Evolutionary conservation across 1,140 invertebrate species (phyloP), one percentile per base, ranked within the genome.

Genomic region (Mya arenaria): DNA sequence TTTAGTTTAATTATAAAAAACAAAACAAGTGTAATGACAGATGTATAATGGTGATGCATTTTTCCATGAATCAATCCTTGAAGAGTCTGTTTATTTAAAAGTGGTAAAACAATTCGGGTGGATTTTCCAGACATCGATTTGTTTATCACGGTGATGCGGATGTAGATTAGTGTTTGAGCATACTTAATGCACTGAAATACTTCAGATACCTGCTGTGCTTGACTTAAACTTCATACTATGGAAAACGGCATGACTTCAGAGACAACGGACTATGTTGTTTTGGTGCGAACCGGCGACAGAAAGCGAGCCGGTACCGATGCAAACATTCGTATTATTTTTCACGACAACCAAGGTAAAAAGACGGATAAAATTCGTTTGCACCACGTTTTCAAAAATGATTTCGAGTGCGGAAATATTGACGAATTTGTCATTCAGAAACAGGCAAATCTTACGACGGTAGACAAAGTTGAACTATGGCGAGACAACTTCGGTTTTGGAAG

Each of bases 241-340:
- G 28, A 2, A 5, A 52, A 39, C 4, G 17, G 39, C n/a, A 36
- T 62, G 30, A 60, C 30, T 30, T 34, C 10, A n/a, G 23, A 32
- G 25, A 36, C 56, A 23, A 17, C 82, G 23, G 87, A 88, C 52
- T 85, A 84, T 36, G 75, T 86, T 41, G 68, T 93, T n/a, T 90
- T 88, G 41, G 93, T 94, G 8, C 87, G 89, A 44, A 94, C 93
- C 0, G 93, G 93, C 0, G 93, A 94, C 82, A 84, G 91, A 8
- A 90, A 90, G 66, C 86, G 90, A 6, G 91, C 93, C 2, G 92
- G 92, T 0, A 93, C 93, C 0, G 92, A 94, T 81, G 92, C 93
- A 60, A 93, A 93, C 62, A 89, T 94, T 0, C 87, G 85, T 8
- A 84, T 93, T 3, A 75, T 92, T 6, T 68, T 94, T 1, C 88